phyloP scores from a whole-genome alignment of 2,888 invertebrate genomes.

The Drosophila algonquin region DNA sequence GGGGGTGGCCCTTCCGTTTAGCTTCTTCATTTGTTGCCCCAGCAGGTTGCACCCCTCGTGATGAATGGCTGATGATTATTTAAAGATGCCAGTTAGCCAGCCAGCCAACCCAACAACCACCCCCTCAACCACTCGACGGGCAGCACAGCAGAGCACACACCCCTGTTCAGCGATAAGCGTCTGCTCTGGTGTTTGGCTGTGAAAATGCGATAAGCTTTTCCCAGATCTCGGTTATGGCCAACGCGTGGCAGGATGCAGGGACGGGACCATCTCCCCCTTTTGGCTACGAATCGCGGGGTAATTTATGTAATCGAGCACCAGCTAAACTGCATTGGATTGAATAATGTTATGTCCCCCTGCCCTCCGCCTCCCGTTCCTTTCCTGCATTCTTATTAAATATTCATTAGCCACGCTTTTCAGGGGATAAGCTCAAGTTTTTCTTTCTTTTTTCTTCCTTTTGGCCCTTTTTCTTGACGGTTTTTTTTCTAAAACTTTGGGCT shows the following conservation, averaged over 20 bases:
- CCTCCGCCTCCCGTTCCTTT: not conserved
- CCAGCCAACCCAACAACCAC: conserved; percentile 18
- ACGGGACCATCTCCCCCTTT: conserved; percentile 21
- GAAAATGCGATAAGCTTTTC: conserved; percentile 82
- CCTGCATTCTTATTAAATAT: conserved; percentile 77
- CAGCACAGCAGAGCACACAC: not conserved
- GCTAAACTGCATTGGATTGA: conserved; percentile 69
- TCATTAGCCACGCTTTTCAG: conserved; percentile 73
- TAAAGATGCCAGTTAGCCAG: conserved; percentile 75
- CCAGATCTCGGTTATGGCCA: conserved; percentile 64
- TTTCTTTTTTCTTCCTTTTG: conserved; percentile 1
- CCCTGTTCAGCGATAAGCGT: conserved; percentile 70
- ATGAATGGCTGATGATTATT: conserved; percentile 83
- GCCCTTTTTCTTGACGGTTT: conserved; percentile 1
- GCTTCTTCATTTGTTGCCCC: conserved; percentile 41
- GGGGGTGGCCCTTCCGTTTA: conserved; percentile 44
- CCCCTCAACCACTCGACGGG: conserved; percentile 2
- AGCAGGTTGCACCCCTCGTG: conserved; percentile 63
- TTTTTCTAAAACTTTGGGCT: conserved; percentile 19
- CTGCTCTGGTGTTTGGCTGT: conserved; percentile 78
- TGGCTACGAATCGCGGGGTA: conserved; percentile 57
- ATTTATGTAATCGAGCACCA: conserved; percentile 75
- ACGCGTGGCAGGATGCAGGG: conserved; percentile 62
- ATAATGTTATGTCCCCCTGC: conserved; percentile 67
- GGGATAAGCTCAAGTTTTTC: conserved; percentile 24